These are phyloP conservation scores for Limenitis camilla DNA, from an alignment of 2,888 invertebrate genomes.

Conservation along the genomic window DNA sequence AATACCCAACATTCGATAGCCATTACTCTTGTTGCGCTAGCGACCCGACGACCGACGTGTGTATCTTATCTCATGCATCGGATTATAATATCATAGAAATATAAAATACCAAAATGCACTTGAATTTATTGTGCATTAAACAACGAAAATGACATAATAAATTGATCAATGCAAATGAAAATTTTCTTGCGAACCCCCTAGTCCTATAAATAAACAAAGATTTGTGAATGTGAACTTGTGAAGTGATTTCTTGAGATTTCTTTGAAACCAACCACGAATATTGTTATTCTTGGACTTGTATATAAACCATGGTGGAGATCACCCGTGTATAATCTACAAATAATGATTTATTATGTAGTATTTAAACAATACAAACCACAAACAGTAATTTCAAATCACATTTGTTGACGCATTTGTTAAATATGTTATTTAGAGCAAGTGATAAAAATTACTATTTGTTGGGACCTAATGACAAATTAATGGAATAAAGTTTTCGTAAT, in stretches of 20 bases:
- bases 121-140: no score
- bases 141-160: no score
- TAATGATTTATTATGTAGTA: neutral
- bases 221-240: no score
- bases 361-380: slow-evolving; percentile 9
- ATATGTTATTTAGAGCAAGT: slow-evolving; percentile 50
- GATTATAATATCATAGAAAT: neutral
- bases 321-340: no score
- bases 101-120: neutral
- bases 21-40: neutral
- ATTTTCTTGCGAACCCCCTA: no score
- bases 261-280: no score
- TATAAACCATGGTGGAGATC: no score
- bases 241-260: no score
- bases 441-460: slow-evolving; percentile 39
- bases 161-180: no score
- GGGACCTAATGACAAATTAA: slow-evolving; percentile 57
- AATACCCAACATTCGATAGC: slow-evolving; percentile 13
- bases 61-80: neutral
- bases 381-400: slow-evolving; percentile 38
- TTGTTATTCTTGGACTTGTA: no score
- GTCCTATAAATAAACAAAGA: no score
- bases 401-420: slow-evolving; percentile 50
- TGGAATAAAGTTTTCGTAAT: slow-evolving; percentile 44
- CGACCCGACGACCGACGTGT: neutral